These are phyloP conservation scores for Chauna torquata DNA, from an alignment of 2,113 vertebrate genomes.

Conservation along the genomic window DNA sequence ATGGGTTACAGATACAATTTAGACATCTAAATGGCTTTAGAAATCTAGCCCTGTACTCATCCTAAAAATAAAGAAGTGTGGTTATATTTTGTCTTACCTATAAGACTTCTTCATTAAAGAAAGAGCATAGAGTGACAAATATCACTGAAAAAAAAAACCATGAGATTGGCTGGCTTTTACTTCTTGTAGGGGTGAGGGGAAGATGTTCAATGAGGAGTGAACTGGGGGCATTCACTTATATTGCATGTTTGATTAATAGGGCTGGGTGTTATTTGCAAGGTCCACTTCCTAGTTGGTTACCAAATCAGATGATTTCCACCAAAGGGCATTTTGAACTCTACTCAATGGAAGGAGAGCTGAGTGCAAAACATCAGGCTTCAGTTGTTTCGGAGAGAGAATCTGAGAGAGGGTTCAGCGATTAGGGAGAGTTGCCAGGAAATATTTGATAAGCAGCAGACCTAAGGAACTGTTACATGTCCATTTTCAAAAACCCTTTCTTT, in stretches of 20 bases:
- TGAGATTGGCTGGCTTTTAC: background rate
- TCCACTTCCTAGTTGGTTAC: background rate
- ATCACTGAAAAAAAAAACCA: background rate
- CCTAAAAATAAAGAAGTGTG: background rate
- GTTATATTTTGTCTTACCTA: background rate
- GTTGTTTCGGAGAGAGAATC: conserved; percentile 14
- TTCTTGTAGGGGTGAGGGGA: background rate
- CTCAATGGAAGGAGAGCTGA: background rate
- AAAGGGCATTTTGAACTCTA: background rate
- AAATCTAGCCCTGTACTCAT: background rate
- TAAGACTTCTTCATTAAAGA: background rate
- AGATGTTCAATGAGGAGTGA: background rate
- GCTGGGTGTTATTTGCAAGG: background rate
- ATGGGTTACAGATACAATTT: background rate
- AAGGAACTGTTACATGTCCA: background rate
- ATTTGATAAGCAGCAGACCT: conserved; percentile 53
- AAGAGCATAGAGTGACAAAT: background rate
- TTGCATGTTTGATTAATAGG: background rate
- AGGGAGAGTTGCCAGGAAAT: conserved; percentile 31
- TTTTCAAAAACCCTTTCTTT: conserved; percentile 43
- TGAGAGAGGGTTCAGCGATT: conserved; percentile 18
- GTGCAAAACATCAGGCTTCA: conserved; percentile 25
- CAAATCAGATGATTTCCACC: background rate
- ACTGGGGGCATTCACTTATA: background rate
- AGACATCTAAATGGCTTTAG: background rate